phyloP scores from a whole-genome alignment of 1,140 invertebrate species.

The Eumeta japonica region DNA sequence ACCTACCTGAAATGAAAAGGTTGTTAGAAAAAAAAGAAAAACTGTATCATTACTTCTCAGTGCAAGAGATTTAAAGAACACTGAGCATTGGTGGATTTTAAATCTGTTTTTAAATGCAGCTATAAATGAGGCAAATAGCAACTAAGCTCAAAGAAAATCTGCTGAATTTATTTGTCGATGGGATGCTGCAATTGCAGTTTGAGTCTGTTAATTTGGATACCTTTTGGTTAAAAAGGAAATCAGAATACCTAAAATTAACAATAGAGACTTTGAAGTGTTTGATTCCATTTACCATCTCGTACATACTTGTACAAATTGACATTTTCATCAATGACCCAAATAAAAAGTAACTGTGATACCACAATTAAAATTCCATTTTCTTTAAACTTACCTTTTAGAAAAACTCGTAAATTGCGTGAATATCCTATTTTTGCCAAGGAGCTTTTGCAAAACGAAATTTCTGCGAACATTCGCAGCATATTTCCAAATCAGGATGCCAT shows the following conservation, averaged over 20 bases:
- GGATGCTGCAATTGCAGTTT: conserved; percentile 23
- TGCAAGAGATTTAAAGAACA: conserved; percentile 8
- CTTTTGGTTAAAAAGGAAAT: conserved; percentile 19
- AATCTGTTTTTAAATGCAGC: conserved; percentile 20
- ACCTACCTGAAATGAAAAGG: conserved; percentile 5
- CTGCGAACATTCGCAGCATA: no score
- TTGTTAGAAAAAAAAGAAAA: conserved; percentile 12
- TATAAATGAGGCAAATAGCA: conserved; percentile 16
- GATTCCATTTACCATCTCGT: conserved; percentile 15
- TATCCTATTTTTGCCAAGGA: no score
- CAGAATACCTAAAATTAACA: conserved; percentile 20
- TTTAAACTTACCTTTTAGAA: no score
- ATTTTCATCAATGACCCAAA: conserved; percentile 14
- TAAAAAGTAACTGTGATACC: no score
- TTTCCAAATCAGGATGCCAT: no score
- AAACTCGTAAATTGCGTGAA: no score
- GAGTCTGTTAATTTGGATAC: conserved; percentile 13
- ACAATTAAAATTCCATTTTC: no score
- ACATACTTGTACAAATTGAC: conserved; percentile 9
- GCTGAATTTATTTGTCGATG: conserved; percentile 20
- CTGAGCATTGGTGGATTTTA: conserved; percentile 16
- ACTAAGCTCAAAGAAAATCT: conserved; percentile 9
- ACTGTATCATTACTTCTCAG: conserved; percentile 11
- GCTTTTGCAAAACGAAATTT: no score
- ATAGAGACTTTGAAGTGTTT: conserved; percentile 23